These are phyloP conservation scores for Pocillopora verrucosa DNA, from an alignment of 64 coral and sea anemone species.

Conservation along the genomic window DNA sequence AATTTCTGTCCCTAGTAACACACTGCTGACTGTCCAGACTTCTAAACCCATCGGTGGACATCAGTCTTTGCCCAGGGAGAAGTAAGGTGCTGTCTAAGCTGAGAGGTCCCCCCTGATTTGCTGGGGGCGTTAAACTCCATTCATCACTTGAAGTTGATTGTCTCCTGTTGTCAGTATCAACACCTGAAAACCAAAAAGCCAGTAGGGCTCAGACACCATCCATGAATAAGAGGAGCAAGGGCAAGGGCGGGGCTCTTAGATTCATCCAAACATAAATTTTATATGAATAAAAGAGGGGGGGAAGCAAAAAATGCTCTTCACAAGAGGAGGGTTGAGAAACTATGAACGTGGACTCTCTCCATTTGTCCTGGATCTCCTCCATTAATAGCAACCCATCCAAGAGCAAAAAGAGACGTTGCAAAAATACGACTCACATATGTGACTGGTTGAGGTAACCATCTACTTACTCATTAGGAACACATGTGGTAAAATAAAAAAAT, in stretches of 20 bases:
- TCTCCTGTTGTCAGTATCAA: background rate
- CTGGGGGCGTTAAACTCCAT: background rate
- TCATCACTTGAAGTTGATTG: background rate
- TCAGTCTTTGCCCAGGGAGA: background rate
- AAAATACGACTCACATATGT: background rate
- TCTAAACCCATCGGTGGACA: background rate
- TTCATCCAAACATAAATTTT: too few species aligned
- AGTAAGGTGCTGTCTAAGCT: background rate
- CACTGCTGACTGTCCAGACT: conserved; percentile 3
- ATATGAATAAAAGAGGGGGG: too few species aligned
- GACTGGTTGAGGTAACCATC: background rate
- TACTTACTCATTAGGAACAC: too few species aligned
- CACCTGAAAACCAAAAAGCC: background rate
- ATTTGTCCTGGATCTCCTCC: too few species aligned
- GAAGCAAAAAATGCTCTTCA: too few species aligned
- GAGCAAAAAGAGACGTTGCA: too few species aligned
- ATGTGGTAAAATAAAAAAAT: background rate
- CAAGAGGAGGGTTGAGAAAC: too few species aligned
- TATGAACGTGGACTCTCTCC: too few species aligned
- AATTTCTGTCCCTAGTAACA: background rate
- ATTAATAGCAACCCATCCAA: too few species aligned
- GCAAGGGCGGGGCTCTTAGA: too few species aligned
- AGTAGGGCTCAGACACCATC: too few species aligned
- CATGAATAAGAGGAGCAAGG: too few species aligned
- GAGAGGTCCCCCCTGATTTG: background rate